Percentiles rank a stretch among this genome's conserved stretches.
phyloP scores from a whole-genome alignment of 2,888 invertebrate species.

The Lycophotia porphyrea region DNA sequence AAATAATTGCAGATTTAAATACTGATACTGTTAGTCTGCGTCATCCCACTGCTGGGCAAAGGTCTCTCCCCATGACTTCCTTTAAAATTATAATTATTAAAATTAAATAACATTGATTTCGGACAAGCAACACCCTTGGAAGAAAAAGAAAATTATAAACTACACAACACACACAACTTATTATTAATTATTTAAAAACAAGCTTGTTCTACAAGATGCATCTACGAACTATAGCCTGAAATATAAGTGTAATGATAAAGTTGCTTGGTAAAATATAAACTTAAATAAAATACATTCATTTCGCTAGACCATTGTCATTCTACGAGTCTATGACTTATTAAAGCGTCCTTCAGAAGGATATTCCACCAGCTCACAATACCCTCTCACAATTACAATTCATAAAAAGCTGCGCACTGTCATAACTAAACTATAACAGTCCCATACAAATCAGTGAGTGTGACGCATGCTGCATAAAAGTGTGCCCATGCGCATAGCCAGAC shows the following conservation, averaged over 20 bases:
- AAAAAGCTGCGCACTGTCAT: constrained; percentile 52
- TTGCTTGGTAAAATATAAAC: not conserved
- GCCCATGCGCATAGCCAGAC: constrained; percentile 67
- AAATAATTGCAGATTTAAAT: too few relatives aligned
- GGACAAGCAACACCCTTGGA: too few relatives aligned
- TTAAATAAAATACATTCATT: not conserved
- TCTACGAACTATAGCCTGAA: not conserved
- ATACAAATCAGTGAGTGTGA: constrained; percentile 64
- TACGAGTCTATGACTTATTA: not conserved
- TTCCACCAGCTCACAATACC: constrained; percentile 1
- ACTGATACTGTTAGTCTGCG: too few relatives aligned
- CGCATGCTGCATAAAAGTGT: constrained; percentile 58
- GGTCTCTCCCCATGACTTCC: too few relatives aligned
- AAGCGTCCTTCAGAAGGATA: constrained; percentile 53
- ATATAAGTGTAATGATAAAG: not conserved
- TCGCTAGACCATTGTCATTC: not conserved
- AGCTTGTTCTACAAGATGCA: not conserved
- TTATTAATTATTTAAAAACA: not conserved
- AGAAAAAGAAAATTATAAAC: too few relatives aligned
- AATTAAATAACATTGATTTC: not conserved
- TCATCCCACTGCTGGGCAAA: too few relatives aligned
- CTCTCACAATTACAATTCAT: constrained; percentile 49
- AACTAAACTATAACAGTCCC: constrained; percentile 57
- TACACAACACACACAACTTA: too few relatives aligned
- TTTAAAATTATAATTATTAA: not conserved